These are phyloP conservation scores for Pristionchus arcanus DNA, from an alignment of 2,888 invertebrate genomes.

Conservation along the genomic window DNA sequence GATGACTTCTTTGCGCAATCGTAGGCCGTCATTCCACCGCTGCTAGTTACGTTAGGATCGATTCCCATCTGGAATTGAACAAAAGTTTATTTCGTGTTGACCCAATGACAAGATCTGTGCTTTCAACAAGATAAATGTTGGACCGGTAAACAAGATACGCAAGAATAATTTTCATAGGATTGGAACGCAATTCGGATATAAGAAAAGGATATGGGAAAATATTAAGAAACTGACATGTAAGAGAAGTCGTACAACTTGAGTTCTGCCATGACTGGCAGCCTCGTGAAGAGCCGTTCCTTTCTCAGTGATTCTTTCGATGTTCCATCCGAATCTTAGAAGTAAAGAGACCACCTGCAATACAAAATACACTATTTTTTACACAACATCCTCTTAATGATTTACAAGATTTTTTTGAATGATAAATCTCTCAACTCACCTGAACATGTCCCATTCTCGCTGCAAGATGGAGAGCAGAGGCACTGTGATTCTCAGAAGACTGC, in stretches of 20 bases:
- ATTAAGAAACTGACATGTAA: slow-evolving; percentile 68
- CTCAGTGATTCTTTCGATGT: slow-evolving; percentile 80
- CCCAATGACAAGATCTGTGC: no score
- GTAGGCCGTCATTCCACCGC: slow-evolving; percentile 81
- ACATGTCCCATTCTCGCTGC: slow-evolving; percentile 74
- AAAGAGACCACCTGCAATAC: slow-evolving; percentile 74
- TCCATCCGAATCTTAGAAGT: slow-evolving; percentile 80
- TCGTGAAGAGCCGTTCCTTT: slow-evolving; percentile 81
- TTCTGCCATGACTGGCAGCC: slow-evolving; percentile 81
- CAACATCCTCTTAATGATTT: no score
- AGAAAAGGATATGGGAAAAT: no score
- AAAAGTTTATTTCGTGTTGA: neutral
- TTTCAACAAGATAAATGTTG: no score
- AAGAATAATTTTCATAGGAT: no score
- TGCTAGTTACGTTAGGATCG: slow-evolving; percentile 81
- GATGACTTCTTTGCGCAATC: slow-evolving; percentile 81
- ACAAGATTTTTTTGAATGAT: neutral
- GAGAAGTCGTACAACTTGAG: slow-evolving; percentile 81
- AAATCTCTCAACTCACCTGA: slow-evolving; percentile 59
- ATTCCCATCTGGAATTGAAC: slow-evolving; percentile 80
- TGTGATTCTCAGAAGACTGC: slow-evolving; percentile 59
- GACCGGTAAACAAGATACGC: no score
- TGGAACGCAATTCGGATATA: no score
- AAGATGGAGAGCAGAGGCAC: slow-evolving; percentile 70
- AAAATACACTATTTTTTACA: neutral